A percentile compares a stretch with the other conserved stretches of the same genome.
phyloP scores from a whole-genome alignment of 2,888 invertebrate species.

The Meteorus colon region DNA sequence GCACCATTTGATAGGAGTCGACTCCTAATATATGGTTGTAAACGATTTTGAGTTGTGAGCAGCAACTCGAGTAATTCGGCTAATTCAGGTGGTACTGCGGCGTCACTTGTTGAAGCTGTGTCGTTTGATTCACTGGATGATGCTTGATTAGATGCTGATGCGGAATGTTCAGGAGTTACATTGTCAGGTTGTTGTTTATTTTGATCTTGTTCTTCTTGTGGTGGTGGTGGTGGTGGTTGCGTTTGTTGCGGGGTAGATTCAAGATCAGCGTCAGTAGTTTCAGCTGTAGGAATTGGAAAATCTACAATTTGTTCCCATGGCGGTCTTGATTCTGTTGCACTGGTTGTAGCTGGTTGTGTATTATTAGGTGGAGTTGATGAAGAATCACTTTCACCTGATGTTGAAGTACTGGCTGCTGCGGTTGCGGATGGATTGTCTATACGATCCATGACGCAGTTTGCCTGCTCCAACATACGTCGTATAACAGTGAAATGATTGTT shows the following conservation, averaged over 20 bases:
- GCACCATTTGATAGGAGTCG: constrained; percentile 79
- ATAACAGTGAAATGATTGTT: constrained; percentile 75
- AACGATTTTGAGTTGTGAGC: constrained; percentile 75
- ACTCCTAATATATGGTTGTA: constrained; percentile 81
- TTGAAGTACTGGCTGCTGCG: constrained; percentile 53
- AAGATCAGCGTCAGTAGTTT: background rate
- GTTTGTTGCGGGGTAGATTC: constrained; percentile 39
- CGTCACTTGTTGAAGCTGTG: constrained; percentile 47
- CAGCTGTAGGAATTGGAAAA: background rate
- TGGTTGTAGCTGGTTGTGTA: constrained; percentile 18
- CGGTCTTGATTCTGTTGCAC: constrained; percentile 1
- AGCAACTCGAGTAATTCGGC: constrained; percentile 76
- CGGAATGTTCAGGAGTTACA: constrained; percentile 44
- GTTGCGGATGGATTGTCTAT: constrained; percentile 70
- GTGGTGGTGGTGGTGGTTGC: background rate
- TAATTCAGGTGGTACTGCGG: constrained; percentile 75
- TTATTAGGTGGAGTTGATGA: constrained; percentile 2
- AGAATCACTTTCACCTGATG: constrained; percentile 26
- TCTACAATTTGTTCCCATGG: constrained; percentile 26
- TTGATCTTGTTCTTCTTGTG: too few species aligned
- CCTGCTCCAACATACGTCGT: constrained; percentile 74
- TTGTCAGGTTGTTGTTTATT: constrained; percentile 37
- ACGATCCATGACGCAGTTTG: constrained; percentile 72
- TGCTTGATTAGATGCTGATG: constrained; percentile 4
- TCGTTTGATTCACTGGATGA: background rate